Evolutionary conservation across 2,797 vertebrate genomes (phyloP).

Genomic region (Tinamus major): DNA sequence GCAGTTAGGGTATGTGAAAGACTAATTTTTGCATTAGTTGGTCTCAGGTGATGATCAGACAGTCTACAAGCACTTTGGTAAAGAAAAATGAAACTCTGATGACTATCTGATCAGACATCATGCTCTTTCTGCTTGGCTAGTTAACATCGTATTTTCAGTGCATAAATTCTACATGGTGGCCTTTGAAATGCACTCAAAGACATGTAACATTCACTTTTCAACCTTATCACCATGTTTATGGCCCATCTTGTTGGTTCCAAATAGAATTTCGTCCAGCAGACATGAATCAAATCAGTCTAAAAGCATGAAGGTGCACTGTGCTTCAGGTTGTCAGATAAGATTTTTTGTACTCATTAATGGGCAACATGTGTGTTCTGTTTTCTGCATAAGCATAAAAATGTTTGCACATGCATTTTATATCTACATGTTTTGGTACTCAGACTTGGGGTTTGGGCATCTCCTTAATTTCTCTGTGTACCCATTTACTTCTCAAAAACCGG

Average conservation of each 20-base stretch:
- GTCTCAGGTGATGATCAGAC: constrained; percentile 57
- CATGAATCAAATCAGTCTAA: neutral
- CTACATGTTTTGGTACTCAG: neutral
- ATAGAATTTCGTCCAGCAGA: neutral
- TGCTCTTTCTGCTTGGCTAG: constrained; percentile 73
- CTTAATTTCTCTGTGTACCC: neutral
- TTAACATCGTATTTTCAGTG: constrained; percentile 65
- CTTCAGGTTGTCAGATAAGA: neutral
- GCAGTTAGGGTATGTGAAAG: constrained; percentile 24
- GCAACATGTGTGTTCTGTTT: neutral
- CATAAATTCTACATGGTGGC: constrained; percentile 64
- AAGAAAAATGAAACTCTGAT: constrained; percentile 75
- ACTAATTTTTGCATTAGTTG: constrained; percentile 70
- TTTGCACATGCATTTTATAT: neutral
- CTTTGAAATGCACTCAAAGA: constrained; percentile 66
- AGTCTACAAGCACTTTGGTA: constrained; percentile 61
- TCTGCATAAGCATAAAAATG: neutral
- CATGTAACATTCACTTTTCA: constrained; percentile 54
- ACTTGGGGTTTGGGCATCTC: neutral
- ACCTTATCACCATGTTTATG: neutral
- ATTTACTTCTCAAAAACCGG: neutral
- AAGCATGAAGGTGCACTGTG: neutral
- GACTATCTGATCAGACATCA: constrained; percentile 68
- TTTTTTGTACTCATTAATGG: neutral
- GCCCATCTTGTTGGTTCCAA: constrained; percentile 21